These are phyloP conservation scores for Hydraecia micacea DNA, from an alignment of 2,888 invertebrate genomes.

Conservation along the genomic window DNA sequence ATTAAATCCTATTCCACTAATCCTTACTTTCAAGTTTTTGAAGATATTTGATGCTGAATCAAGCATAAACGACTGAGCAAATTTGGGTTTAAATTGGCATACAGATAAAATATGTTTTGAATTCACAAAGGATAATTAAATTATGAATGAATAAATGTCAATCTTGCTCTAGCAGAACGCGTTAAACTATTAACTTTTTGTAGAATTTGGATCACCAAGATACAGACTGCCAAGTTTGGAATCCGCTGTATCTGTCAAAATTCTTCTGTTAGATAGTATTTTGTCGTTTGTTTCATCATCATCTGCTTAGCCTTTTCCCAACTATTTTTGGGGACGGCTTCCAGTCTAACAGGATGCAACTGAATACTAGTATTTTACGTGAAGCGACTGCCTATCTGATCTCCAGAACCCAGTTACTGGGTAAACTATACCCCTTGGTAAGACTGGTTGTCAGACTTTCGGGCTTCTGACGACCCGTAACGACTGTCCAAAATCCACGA, in stretches of 20 bases:
- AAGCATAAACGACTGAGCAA: neutral
- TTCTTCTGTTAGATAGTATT: neutral
- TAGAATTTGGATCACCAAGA: neutral
- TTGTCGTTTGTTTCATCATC: neutral
- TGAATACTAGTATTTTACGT: no score
- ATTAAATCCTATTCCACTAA: constrained; percentile 28
- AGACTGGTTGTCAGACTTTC: no score
- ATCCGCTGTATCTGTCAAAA: neutral
- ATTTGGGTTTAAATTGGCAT: constrained; percentile 1
- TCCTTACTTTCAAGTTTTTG: constrained; percentile 15
- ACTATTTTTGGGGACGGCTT: no score
- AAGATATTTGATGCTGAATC: constrained; percentile 9
- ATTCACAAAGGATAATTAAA: neutral
- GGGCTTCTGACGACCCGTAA: no score
- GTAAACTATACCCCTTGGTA: no score
- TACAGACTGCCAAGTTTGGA: neutral
- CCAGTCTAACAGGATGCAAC: no score
- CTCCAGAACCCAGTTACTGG: no score
- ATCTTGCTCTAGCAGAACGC: neutral
- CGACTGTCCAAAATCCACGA: no score
- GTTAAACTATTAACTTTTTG: neutral
- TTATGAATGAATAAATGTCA: neutral
- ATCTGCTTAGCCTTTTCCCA: no score
- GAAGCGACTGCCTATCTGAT: no score
- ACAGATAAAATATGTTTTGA: neutral